phyloP scores from a whole-genome alignment of 2,113 vertebrate species.

The Solea senegalensis region DNA sequence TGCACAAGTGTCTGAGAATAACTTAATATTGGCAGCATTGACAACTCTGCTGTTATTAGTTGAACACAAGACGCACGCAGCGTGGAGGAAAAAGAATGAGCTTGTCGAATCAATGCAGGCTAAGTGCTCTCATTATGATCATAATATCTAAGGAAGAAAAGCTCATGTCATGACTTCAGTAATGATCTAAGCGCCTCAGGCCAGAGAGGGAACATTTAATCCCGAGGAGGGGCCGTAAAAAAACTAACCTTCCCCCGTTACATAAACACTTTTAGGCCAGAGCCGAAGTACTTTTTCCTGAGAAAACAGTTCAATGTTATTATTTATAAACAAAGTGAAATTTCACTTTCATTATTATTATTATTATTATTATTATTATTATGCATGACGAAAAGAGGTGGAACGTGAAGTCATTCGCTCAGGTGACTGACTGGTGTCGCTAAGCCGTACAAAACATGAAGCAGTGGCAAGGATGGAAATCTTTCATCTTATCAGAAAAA shows the following conservation, averaged over 20 bases:
- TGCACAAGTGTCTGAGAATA: background rate
- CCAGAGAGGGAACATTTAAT: conserved; percentile 10
- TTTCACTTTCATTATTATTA: background rate
- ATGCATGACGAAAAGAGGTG: background rate
- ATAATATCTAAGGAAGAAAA: background rate
- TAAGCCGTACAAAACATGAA: background rate
- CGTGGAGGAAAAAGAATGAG: background rate
- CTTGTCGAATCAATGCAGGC: conserved; percentile 2
- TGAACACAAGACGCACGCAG: background rate
- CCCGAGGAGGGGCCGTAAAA: background rate
- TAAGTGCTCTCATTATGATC: background rate
- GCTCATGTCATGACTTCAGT: conserved; percentile 4
- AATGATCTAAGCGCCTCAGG: background rate
- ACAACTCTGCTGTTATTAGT: conserved; percentile 3
- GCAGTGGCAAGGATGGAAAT: background rate
- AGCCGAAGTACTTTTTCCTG: background rate
- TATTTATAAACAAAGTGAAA: background rate
- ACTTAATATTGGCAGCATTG: background rate
- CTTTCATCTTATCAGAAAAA: conserved; percentile 2
- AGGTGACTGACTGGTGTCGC: background rate
- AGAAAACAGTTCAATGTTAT: background rate
- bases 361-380: too few relatives aligned
- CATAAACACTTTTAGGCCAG: background rate
- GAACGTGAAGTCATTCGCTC: background rate
- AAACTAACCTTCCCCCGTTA: background rate